These are phyloP conservation scores for Beaufortia kweichowensis DNA, from an alignment of 2,113 vertebrate genomes.

Conservation along the genomic window DNA sequence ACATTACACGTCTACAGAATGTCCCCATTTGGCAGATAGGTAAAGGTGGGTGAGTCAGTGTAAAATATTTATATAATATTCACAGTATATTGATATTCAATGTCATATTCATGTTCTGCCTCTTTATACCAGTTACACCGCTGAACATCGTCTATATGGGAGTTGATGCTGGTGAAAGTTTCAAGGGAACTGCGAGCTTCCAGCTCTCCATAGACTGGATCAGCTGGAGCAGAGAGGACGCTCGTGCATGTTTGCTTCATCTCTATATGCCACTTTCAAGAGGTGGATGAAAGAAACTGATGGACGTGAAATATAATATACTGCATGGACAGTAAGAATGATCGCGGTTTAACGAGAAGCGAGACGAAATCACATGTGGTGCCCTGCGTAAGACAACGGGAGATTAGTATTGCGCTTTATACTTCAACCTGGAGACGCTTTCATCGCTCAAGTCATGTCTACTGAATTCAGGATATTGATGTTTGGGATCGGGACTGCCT, in stretches of 20 bases:
- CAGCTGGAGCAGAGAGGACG: conserved; percentile 12
- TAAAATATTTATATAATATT: too few relatives aligned
- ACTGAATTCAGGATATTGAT: conserved; percentile 82
- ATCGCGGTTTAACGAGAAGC: not conserved
- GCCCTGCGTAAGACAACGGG: conserved; percentile 1
- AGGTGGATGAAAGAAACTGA: conserved; percentile 28
- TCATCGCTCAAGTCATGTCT: conserved; percentile 76
- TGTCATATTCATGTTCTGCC: not conserved
- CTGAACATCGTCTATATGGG: not conserved
- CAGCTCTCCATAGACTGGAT: not conserved
- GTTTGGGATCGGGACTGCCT: conserved; percentile 81
- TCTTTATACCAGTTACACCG: not conserved
- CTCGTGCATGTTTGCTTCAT: not conserved
- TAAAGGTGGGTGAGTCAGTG: not conserved
- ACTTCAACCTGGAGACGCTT: not conserved
- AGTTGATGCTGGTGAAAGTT: conserved; percentile 30
- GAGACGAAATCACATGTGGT: not conserved
- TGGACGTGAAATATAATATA: conserved; percentile 9
- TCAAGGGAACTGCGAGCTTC: conserved; percentile 2
- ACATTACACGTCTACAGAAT: too few relatives aligned
- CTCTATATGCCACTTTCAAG: not conserved
- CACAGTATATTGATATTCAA: not conserved
- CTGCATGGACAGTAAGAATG: conserved; percentile 29
- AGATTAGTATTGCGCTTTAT: conserved; percentile 17
- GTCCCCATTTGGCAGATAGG: not conserved